A percentile compares a stretch with the other conserved stretches of the same genome.
Evolutionary conservation across 2,888 invertebrate species (phyloP).

Genomic region (Tinea pellionella): DNA sequence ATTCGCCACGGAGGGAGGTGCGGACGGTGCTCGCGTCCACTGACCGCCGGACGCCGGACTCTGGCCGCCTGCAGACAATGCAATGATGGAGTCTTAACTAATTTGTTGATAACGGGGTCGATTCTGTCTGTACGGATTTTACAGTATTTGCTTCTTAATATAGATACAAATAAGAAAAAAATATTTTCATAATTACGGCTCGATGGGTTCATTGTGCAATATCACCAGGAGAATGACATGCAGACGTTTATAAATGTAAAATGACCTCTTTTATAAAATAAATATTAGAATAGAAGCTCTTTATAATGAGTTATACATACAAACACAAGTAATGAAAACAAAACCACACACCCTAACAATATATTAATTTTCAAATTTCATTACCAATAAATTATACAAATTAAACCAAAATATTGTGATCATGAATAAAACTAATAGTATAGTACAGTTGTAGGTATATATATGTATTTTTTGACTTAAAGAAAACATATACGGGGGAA

Average conservation of each 20-base stretch:
- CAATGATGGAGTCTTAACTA: no score
- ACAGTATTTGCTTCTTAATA: not conserved
- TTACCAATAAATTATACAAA: no score
- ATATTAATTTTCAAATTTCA: no score
- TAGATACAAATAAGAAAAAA: not conserved
- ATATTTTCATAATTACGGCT: not conserved
- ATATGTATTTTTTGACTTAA: no score
- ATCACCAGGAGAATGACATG: not conserved
- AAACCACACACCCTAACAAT: not conserved
- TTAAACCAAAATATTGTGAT: no score
- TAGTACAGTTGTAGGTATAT: no score
- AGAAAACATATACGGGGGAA: no score
- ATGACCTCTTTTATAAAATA: no score
- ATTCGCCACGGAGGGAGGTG: conserved; percentile 16
- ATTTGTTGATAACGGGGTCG: not conserved
- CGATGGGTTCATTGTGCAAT: not conserved
- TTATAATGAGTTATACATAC: not conserved
- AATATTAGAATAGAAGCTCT: not conserved
- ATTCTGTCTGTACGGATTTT: not conserved
- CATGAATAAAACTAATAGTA: no score
- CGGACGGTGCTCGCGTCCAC: conserved; percentile 81
- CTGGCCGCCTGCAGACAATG: not conserved
- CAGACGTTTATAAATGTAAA: no score
- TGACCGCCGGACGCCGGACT: conserved; percentile 69
- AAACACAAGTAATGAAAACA: not conserved